Evolutionary conservation across 2,113 vertebrate species (phyloP), one percentile per base, ranked within the genome.

Genomic region (Scytalopus superciliaris): DNA sequence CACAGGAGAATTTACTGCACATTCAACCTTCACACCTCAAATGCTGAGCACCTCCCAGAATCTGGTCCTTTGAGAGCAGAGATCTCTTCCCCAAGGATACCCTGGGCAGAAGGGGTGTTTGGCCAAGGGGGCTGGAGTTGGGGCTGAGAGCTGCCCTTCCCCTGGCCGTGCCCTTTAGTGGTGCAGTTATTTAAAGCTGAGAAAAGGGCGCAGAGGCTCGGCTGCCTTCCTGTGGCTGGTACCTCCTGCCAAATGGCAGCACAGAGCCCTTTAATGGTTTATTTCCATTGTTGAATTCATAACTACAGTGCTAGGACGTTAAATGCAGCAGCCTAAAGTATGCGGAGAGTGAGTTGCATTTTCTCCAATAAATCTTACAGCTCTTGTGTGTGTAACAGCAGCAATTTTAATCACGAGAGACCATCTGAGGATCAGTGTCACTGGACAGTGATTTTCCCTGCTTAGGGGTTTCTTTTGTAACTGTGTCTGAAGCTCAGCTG

Each of bases 161-260:
- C 10, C 3, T 9, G 2, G 30, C 68, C 0, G 0, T 93, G 77
- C 39, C 63, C 85, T 84, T 87, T 3, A 27, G 44, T 9, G 27
- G 16, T 27, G 62, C 0, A 6, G 86, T 49, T 82, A 53, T 67
- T 88, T 63, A 79, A 67, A 82, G 79, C 39, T 3, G 14, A 9
- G 14, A 18, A 53, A 66, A 75, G 83, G 60, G 23, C 1, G 0
- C 70, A 15, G 60, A 10, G 45, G 42, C 37, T 89, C 0, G 0
- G 45, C 62, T 75, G 44, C 39, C 35, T 66, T 75, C 78, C 44
- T 1, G 1, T 5, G 14, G n/a, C 67, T 25, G 22, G 3, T 4
- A 1, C 15, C 67, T 84, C 27, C 59, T 80, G 87, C 80, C 63
- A 47, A 72, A 52, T 19, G 66, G 47, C 80, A 84, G 53, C 49